phyloP scores from a whole-genome alignment of 2,888 invertebrate genomes.

The Mellilla xanthometata region DNA sequence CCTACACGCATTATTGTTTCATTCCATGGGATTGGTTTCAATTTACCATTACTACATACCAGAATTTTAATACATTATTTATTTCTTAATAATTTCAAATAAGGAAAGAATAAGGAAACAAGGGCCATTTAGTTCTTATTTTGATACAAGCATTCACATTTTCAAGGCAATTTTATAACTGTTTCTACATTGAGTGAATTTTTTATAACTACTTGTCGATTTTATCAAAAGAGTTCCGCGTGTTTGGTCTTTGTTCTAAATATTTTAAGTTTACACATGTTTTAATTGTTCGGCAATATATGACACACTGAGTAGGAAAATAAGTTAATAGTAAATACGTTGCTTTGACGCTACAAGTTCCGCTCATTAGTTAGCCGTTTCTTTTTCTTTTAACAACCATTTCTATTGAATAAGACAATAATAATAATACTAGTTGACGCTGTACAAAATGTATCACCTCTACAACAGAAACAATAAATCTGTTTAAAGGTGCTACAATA shows the following conservation, averaged over 20 bases:
- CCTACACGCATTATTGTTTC: slow-evolving; percentile 16
- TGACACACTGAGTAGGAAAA: too few species aligned
- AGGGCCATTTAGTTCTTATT: slow-evolving; percentile 13
- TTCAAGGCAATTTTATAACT: slow-evolving; percentile 12
- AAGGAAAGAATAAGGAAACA: slow-evolving; percentile 23
- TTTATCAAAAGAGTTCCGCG: slow-evolving; percentile 3
- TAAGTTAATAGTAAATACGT: too few species aligned
- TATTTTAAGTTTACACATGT: too few species aligned
- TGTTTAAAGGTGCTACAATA: too few species aligned
- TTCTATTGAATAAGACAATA: too few species aligned
- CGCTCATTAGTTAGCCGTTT: too few species aligned
- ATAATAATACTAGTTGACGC: too few species aligned
- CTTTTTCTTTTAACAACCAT: too few species aligned
- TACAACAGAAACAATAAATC: too few species aligned
- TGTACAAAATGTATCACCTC: too few species aligned
- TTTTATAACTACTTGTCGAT: slow-evolving; percentile 1
- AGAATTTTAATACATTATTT: slow-evolving; percentile 3
- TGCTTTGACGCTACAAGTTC: too few species aligned
- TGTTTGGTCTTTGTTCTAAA: slow-evolving; percentile 7
- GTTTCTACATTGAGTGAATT: neutral
- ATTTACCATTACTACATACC: slow-evolving; percentile 43
- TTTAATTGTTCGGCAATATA: too few species aligned
- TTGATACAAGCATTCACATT: slow-evolving; percentile 13
- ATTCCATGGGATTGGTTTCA: slow-evolving; percentile 33
- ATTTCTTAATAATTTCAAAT: slow-evolving; percentile 22